Conservation (phyloP, 2,797 vertebrate genomes). For the Lepilemur septentrionalis region DNA sequence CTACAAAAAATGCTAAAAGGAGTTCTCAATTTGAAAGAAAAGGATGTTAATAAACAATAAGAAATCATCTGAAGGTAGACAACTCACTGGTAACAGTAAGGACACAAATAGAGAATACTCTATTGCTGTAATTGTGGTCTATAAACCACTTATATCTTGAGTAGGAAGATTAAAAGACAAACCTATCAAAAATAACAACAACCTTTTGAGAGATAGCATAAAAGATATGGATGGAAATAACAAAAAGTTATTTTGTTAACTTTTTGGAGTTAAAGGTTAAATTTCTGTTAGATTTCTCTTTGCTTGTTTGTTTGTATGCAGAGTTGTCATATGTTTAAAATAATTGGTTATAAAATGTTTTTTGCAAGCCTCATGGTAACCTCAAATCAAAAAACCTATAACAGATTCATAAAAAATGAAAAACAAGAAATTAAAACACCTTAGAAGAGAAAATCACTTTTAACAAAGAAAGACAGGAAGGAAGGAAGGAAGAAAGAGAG, state of each 20-base stretch:
- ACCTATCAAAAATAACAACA: neutral
- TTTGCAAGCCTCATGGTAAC: no score
- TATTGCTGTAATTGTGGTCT: neutral
- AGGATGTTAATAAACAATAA: neutral
- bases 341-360: no score
- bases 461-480: no score
- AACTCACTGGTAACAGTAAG: neutral
- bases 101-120: neutral
- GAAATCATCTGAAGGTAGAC: neutral
- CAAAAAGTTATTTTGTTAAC: neutral
- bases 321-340: no score
- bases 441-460: no score
- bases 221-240: neutral
- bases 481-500: neutral
- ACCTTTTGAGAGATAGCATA: neutral
- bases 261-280: neutral
- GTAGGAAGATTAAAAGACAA: neutral
- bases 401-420: no score
- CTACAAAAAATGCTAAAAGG: neutral
- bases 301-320: no score
- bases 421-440: no score
- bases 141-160: neutral
- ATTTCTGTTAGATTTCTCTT: neutral
- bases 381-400: no score
- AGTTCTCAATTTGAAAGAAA: neutral